Percentiles rank a stretch among this genome's conserved stretches.
Evolutionary conservation across 2,797 vertebrate genomes (phyloP).

Genomic region (Melanotaenia trifasciata): DNA sequence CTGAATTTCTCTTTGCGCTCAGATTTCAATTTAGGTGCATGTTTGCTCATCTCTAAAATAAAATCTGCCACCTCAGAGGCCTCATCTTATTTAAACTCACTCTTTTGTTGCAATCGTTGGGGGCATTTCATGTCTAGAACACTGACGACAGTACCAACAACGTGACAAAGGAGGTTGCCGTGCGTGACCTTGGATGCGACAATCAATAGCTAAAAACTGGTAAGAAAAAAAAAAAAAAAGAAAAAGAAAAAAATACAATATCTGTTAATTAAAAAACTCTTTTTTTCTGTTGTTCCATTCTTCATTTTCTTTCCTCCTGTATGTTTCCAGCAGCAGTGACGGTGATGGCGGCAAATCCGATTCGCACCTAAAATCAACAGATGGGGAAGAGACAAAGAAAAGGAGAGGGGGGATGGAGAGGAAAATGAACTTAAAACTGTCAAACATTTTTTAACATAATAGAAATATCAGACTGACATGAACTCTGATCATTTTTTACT

Average conservation of each 20-base stretch:
- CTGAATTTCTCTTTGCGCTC: constrained; percentile 39
- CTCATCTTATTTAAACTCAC: constrained; percentile 7
- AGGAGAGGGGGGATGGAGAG: background rate
- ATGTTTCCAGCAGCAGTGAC: constrained; percentile 67
- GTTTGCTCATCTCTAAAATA: constrained; percentile 20
- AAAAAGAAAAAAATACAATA: constrained; percentile 33
- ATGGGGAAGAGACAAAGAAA: background rate
- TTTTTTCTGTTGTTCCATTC: constrained; percentile 44
- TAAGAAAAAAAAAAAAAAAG: constrained; percentile 40
- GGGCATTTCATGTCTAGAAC: constrained; percentile 15
- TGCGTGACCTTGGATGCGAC: constrained; percentile 63
- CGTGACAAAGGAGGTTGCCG: constrained; percentile 49
- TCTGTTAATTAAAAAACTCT: constrained; percentile 41
- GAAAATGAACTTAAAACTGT: constrained; percentile 21
- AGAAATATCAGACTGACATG: constrained; percentile 50
- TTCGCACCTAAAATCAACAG: constrained; percentile 62
- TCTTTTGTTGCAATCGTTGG: constrained; percentile 12
- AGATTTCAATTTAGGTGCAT: constrained; percentile 30
- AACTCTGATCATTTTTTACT: constrained; percentile 41
- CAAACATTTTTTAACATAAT: constrained; percentile 24
- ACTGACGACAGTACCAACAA: constrained; percentile 30
- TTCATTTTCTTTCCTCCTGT: constrained; percentile 56
- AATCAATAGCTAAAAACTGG: constrained; percentile 66
- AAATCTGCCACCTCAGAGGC: constrained; percentile 14
- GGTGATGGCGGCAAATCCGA: constrained; percentile 33